Conservation (phyloP, 2,797 vertebrate species). For the Eutrigla gurnardus region DNA sequence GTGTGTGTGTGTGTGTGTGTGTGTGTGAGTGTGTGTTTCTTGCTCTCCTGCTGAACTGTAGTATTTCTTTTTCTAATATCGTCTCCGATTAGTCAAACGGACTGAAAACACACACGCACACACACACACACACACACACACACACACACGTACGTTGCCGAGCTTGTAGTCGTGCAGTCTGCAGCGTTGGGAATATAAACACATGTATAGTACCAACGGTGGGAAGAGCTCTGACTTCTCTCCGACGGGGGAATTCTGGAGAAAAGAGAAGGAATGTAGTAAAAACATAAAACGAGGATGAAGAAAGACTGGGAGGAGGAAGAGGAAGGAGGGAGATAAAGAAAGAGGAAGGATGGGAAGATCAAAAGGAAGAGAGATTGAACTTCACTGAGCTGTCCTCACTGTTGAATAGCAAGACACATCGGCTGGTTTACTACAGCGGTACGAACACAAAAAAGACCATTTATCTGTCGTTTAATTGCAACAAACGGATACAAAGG, state of each 20-base stretch:
- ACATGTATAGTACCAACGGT: too few relatives aligned
- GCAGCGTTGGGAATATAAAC: too few relatives aligned
- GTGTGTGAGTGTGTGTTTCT: neutral
- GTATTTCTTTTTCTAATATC: constrained; percentile 35
- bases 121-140: constrained; percentile 12
- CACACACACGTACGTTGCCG: neutral
- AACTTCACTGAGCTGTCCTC: neutral
- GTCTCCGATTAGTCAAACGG: constrained; percentile 12
- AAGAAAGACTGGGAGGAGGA: neutral
- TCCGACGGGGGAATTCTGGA: neutral
- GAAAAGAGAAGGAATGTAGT: neutral
- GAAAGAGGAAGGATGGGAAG: constrained; percentile 12
- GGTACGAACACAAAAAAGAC: too few relatives aligned
- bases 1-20: constrained; percentile 4
- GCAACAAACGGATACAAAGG: too few relatives aligned
- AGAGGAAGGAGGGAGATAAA: neutral
- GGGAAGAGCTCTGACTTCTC: too few relatives aligned
- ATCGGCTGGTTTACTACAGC: too few relatives aligned
- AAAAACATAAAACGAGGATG: neutral
- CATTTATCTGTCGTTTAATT: too few relatives aligned
- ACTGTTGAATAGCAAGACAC: too few relatives aligned
- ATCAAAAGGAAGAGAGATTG: constrained; percentile 13
- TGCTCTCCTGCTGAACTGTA: constrained; percentile 5
- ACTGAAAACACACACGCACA: neutral
- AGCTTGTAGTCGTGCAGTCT: neutral